These are phyloP conservation scores for Varecia variegata DNA, from an alignment of 2,797 vertebrate genomes.

Conservation along the genomic window DNA sequence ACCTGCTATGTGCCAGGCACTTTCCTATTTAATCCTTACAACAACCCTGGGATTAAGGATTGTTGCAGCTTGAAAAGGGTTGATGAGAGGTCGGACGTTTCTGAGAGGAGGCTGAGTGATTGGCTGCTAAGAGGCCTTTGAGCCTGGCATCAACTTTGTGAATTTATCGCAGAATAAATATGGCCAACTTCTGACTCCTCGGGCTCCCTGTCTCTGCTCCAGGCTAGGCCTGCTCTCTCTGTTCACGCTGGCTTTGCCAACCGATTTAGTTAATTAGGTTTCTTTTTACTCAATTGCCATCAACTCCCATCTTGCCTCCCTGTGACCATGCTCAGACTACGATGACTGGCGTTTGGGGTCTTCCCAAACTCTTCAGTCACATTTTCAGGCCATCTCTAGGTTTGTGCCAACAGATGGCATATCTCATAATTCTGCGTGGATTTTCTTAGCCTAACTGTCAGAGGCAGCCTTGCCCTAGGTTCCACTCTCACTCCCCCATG, in stretches of 20 bases:
- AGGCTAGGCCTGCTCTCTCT: background rate
- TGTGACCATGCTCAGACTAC: background rate
- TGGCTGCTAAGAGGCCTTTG: constrained; percentile 49
- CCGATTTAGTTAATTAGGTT: constrained; percentile 56
- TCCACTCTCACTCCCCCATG: background rate
- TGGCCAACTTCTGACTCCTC: constrained; percentile 40
- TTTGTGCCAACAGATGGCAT: background rate
- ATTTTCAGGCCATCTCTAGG: background rate
- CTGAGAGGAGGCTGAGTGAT: constrained; percentile 25
- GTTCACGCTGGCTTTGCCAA: background rate
- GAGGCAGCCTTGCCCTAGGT: background rate
- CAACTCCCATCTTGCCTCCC: background rate
- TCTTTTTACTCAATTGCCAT: constrained; percentile 40
- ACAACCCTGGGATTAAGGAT: constrained; percentile 39
- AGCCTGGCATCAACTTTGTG: constrained; percentile 21
- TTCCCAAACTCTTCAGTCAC: constrained; percentile 13
- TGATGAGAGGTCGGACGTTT: background rate
- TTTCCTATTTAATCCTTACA: constrained; percentile 48
- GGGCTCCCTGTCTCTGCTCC: constrained; percentile 12
- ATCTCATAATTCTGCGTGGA: background rate
- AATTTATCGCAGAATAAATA: constrained; percentile 43
- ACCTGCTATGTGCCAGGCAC: background rate
- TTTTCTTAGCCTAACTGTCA: background rate
- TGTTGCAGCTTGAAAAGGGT: constrained; percentile 15
- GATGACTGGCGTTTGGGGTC: background rate